phyloP scores from a whole-genome alignment of 30 jellyfish, hydroid and myxozoan species.

The Turritopsis rubra region DNA sequence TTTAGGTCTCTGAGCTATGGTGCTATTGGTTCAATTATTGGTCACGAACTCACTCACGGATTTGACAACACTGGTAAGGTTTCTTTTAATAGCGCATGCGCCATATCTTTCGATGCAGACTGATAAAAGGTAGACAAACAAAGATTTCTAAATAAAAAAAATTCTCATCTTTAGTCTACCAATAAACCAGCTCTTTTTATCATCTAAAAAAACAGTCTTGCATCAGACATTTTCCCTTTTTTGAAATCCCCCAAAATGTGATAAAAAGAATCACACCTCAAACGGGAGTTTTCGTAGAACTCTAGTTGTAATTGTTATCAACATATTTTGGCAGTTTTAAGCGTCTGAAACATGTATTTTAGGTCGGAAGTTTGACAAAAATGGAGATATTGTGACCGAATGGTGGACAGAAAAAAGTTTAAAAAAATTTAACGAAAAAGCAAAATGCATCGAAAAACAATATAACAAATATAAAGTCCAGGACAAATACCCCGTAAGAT shows the following conservation, averaged over 20 bases:
- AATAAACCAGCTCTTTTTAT: neutral
- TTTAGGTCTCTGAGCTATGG: slow-evolving; percentile 93
- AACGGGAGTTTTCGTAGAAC: too few species aligned
- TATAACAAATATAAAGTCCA: slow-evolving; percentile 81
- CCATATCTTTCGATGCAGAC: neutral
- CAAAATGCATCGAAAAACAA: slow-evolving; percentile 69
- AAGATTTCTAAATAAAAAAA: neutral
- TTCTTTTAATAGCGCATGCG: neutral
- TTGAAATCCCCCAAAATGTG: too few species aligned
- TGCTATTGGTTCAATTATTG: slow-evolving; percentile 98
- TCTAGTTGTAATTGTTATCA: too few species aligned
- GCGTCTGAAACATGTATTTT: neutral
- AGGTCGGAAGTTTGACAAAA: slow-evolving; percentile 97
- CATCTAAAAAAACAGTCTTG: too few species aligned
- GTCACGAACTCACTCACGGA: slow-evolving; percentile 98
- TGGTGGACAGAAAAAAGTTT: slow-evolving; percentile 87
- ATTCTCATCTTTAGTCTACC: neutral
- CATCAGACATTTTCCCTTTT: too few species aligned
- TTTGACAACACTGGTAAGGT: slow-evolving; percentile 88
- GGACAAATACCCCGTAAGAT: slow-evolving; percentile 69
- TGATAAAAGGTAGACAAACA: neutral
- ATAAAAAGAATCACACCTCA: too few species aligned
- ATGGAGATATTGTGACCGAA: slow-evolving; percentile 91
- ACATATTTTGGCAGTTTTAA: too few species aligned
- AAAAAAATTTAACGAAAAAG: slow-evolving; percentile 56